Evolutionary conservation across 2,113 vertebrate species (phyloP), one percentile per base, ranked within the genome.

Genomic region (Pteropus alecto): DNA sequence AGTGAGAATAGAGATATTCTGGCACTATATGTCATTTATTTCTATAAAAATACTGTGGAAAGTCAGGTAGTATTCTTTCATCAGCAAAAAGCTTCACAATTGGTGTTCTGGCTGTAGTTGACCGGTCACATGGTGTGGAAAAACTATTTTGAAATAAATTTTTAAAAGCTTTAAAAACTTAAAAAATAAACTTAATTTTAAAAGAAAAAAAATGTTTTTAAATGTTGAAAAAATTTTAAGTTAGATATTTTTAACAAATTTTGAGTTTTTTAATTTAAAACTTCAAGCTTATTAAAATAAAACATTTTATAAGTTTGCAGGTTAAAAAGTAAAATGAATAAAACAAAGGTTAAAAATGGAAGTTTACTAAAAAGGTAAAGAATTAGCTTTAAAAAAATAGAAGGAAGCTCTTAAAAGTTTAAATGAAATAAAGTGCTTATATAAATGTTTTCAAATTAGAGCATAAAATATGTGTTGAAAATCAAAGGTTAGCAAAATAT

Each of bases 161-260:
- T 68, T 82, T 2, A 68, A 94, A 96, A 81, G 30, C 43, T 90
- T 96, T 95, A 92, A 93, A 78, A 86, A 65, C 78, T 84, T 87
- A 35, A 58, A 26, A 51, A 68, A 65, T 28, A 87, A 74, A 38
- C 6, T 7, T 65, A 61, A 67, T 58, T 90, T 93, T 81, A 81
- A 93, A 92, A 92, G 30, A 76, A 89, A 38, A 38, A 38, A 90
- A 63, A 88, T 33, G 11, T 74, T 90, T 95, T 85, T 87, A 87
- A 96, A 77, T 95, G 51, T 76, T 89, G 61, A 82, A 79, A 81
- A 88, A 19, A 51, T 48, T 87, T 87, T 95, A 76, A 93, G 91
- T 95, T 89, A 84, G 89, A 43, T 93, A 77, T 90, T 96, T 96
- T 96, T 82, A 51, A 95, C 74, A 68, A 74, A 85, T 89, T 79